These are phyloP conservation scores for Catalaphyllia jardinei DNA, from an alignment of 64 coral and sea anemone species.

Conservation along the genomic window DNA sequence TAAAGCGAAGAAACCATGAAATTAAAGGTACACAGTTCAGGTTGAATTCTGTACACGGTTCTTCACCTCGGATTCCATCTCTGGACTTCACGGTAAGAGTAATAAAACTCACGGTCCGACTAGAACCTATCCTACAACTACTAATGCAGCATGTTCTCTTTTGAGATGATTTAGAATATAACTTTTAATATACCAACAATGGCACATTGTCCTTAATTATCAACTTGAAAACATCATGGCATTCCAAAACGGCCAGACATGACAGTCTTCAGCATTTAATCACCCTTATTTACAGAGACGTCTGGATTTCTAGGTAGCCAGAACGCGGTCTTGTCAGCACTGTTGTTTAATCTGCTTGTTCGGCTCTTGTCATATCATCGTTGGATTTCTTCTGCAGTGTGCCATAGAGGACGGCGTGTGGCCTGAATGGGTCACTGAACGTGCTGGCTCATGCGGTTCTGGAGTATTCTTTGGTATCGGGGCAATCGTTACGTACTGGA, in stretches of 20 bases:
- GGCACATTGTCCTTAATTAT: neutral
- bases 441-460: too few species aligned
- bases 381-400: neutral
- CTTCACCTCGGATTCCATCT: too few species aligned
- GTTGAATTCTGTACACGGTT: too few species aligned
- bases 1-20: too few species aligned
- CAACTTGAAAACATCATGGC: neutral
- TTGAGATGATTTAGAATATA: neutral
- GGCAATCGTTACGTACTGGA: neutral
- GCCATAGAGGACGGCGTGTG: neutral
- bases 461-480: neutral
- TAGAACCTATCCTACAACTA: neutral
- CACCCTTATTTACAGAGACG: slow-evolving; percentile 19
- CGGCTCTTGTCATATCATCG: neutral
- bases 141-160: neutral
- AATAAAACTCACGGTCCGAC: neutral
- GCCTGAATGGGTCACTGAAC: neutral
- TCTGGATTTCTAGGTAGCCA: slow-evolving; percentile 36
- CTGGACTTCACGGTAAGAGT: neutral
- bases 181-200: neutral
- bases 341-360: slow-evolving; percentile 20
- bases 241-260: neutral
- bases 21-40: too few species aligned
- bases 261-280: neutral
- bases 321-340: slow-evolving; percentile 26